phyloP scores from a whole-genome alignment of 2,888 invertebrate genomes.

The Bellardia pandia region DNA sequence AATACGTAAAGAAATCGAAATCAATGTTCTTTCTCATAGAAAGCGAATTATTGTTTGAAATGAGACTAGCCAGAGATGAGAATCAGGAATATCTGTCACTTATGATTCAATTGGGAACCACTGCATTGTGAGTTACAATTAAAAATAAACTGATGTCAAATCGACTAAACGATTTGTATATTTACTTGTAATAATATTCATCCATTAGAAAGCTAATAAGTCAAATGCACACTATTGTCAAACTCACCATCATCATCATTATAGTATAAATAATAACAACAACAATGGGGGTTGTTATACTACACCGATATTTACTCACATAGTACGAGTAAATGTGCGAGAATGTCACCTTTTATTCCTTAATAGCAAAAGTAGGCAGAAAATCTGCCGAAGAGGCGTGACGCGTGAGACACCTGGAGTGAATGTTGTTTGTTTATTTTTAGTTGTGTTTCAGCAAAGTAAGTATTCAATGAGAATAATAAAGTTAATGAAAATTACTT shows the following conservation, averaged over 20 bases:
- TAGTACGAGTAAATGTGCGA: slow-evolving; percentile 33
- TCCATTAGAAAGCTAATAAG: slow-evolving; percentile 79
- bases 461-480: neutral
- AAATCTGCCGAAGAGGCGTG: slow-evolving; percentile 79
- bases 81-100: too few species aligned
- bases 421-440: slow-evolving; percentile 77
- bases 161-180: slow-evolving; percentile 54
- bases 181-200: slow-evolving; percentile 49
- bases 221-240: slow-evolving; percentile 73
- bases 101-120: slow-evolving; percentile 20
- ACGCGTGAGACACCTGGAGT: slow-evolving; percentile 83
- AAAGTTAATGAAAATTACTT: slow-evolving; percentile 42
- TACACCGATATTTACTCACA: slow-evolving; percentile 23
- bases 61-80: too few species aligned
- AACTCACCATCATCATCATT: slow-evolving; percentile 32
- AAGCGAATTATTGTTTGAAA: too few species aligned
- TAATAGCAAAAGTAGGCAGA: slow-evolving; percentile 68
- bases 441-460: slow-evolving; percentile 12
- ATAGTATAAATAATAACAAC: slow-evolving; percentile 13
- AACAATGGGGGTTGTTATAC: slow-evolving; percentile 59
- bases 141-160: slow-evolving; percentile 62
- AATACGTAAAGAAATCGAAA: too few species aligned
- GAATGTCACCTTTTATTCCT: slow-evolving; percentile 60
- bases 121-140: slow-evolving; percentile 51
- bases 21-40: too few species aligned